Conservation (phyloP, 1,140 invertebrate genomes). For the Nomia melanderi region DNA sequence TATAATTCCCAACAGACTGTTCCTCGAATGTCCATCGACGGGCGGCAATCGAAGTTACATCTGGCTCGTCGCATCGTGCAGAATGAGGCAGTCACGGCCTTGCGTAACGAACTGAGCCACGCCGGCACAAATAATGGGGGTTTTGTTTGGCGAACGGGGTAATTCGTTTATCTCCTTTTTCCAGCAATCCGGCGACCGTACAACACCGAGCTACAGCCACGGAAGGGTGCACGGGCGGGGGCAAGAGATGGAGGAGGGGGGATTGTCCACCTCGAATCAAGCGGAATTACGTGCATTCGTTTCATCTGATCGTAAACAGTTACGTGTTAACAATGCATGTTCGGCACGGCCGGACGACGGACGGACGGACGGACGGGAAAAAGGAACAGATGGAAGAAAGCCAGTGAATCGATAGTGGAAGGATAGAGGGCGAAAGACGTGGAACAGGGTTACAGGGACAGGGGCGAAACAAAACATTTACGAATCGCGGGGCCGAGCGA, state of each 20-base stretch:
- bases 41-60: conserved; percentile 28
- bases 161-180: conserved; percentile 69
- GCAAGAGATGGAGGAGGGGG: conserved; percentile 14
- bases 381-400: neutral
- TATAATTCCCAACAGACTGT: conserved; percentile 1
- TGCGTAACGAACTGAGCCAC: conserved; percentile 65
- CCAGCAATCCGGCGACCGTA: conserved; percentile 55
- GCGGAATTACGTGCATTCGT: conserved; percentile 61
- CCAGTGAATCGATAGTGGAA: neutral
- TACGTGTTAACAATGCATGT: conserved; percentile 59
- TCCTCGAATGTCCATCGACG: conserved; percentile 28
- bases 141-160: conserved; percentile 63
- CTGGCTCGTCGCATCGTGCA: neutral
- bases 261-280: conserved; percentile 58
- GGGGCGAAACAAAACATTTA: neutral
- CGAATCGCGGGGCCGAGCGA: neutral
- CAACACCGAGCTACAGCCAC: conserved; percentile 26
- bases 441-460: neutral
- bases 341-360: neutral
- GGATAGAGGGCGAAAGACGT: neutral
- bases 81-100: conserved; percentile 60
- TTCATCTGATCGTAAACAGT: conserved; percentile 65
- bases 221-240: too few species aligned
- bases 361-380: neutral
- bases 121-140: conserved; percentile 65